phyloP scores from a whole-genome alignment of 1,140 invertebrate species.

The Drosophila mojavensis region DNA sequence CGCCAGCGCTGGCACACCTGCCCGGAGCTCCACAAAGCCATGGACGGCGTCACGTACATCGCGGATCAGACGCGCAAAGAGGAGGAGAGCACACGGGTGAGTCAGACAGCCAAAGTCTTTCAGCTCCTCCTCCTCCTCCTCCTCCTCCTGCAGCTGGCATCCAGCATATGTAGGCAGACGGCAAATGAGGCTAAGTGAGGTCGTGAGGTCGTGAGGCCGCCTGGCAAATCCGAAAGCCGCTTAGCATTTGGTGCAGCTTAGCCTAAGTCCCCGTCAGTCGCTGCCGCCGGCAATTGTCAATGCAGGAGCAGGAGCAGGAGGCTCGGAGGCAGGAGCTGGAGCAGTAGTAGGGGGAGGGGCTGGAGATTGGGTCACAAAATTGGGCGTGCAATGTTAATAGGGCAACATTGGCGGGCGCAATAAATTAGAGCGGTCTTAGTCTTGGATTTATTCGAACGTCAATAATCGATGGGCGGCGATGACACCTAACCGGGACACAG shows the following conservation, averaged over 20 bases:
- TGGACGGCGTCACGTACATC: conserved; percentile 95
- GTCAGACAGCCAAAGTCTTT: conserved; percentile 34
- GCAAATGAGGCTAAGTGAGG: conserved; percentile 36
- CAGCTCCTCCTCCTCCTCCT: neutral
- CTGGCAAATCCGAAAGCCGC: conserved; percentile 38
- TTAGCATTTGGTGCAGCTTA: conserved; percentile 45
- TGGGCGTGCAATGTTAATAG: conserved; percentile 52
- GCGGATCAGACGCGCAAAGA: conserved; percentile 96
- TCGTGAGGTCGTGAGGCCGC: conserved; percentile 22
- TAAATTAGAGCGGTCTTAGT: conserved; percentile 69
- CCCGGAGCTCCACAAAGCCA: conserved; percentile 96
- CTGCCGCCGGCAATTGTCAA: neutral
- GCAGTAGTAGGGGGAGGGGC: neutral
- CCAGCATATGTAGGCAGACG: neutral
- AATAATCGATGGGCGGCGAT: conserved; percentile 59
- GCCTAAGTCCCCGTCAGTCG: conserved; percentile 23
- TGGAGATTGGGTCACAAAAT: neutral
- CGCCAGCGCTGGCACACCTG: conserved; percentile 92
- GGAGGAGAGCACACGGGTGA: conserved; percentile 95
- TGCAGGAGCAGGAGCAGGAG: neutral
- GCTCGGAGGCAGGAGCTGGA: no score
- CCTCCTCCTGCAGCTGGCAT: neutral
- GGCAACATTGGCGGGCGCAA: conserved; percentile 44
- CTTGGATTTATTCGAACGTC: conserved; percentile 66
- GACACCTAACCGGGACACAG: conserved; percentile 28